phyloP scores from a whole-genome alignment of 1,140 invertebrate species.

The Nomia melanderi region DNA sequence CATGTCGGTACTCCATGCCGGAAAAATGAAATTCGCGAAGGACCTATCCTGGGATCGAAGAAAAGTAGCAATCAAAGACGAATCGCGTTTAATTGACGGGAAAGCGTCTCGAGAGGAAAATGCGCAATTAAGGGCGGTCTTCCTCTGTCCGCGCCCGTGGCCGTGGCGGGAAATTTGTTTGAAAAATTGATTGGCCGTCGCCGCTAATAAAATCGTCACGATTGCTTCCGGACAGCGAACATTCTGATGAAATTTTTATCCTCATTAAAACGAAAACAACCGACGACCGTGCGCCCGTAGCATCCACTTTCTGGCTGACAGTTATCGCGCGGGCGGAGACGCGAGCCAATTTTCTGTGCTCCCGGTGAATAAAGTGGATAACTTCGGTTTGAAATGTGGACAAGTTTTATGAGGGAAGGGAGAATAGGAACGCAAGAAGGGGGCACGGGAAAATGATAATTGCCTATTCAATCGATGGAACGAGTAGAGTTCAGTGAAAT shows the following conservation, averaged over 20 bases:
- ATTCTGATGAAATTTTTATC: slow-evolving; percentile 23
- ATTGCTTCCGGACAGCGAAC: neutral
- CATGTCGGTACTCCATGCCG: neutral
- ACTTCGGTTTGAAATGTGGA: neutral
- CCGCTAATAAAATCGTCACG: neutral
- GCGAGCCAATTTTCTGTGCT: neutral
- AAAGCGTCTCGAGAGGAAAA: neutral
- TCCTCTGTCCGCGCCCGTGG: neutral
- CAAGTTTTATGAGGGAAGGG: neutral
- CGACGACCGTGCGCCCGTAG: neutral
- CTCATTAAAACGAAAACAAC: slow-evolving; percentile 18
- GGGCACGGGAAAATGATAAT: no score
- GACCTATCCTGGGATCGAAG: no score
- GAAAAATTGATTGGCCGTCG: slow-evolving; percentile 22
- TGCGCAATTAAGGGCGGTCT: neutral
- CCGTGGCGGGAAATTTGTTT: neutral
- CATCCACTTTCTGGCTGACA: neutral
- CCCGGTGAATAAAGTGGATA: neutral
- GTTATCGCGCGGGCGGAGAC: no score
- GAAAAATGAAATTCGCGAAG: neutral
- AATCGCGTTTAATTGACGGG: neutral
- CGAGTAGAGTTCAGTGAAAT: no score
- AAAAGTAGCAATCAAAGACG: neutral
- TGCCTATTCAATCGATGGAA: no score
- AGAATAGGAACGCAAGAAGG: no score